phyloP scores from a whole-genome alignment of 2,888 invertebrate species.

The Phalangium opilio region DNA sequence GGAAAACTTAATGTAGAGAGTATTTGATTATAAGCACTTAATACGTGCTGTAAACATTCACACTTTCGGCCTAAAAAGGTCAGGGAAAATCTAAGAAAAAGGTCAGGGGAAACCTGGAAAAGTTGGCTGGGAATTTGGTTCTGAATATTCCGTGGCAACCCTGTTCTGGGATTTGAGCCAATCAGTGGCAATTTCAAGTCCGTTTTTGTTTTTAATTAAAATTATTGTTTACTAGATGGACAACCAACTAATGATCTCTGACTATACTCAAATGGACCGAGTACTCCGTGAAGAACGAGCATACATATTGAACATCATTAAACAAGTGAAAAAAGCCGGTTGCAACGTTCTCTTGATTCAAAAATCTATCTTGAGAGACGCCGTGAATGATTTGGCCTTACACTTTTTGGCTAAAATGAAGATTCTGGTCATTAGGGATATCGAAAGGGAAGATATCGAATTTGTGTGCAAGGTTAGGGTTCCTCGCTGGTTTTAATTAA shows the following conservation, averaged over 20 bases:
- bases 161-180: background rate
- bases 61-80: too few relatives aligned
- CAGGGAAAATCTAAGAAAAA: too few relatives aligned
- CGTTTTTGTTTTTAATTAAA: too few relatives aligned
- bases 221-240: slow-evolving; percentile 74
- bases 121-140: too few relatives aligned
- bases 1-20: too few relatives aligned
- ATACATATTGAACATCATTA: slow-evolving; percentile 95
- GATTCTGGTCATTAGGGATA: slow-evolving; percentile 92
- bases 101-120: too few relatives aligned
- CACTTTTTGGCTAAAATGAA: slow-evolving; percentile 99
- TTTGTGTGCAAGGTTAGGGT: slow-evolving; percentile 68
- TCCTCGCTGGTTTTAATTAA: too few relatives aligned
- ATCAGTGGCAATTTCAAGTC: background rate
- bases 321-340: slow-evolving; percentile 95
- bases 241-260: slow-evolving; percentile 78
- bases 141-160: background rate
- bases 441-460: slow-evolving; percentile 95
- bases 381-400: slow-evolving; percentile 86
- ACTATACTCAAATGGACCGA: slow-evolving; percentile 99
- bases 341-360: slow-evolving; percentile 93
- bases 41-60: too few relatives aligned
- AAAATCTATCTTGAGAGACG: slow-evolving; percentile 72
- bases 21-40: too few relatives aligned
- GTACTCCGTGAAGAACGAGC: slow-evolving; percentile 92